Conservation (phyloP, 1,140 invertebrate genomes). For the Condylostylus longicornis region DNA sequence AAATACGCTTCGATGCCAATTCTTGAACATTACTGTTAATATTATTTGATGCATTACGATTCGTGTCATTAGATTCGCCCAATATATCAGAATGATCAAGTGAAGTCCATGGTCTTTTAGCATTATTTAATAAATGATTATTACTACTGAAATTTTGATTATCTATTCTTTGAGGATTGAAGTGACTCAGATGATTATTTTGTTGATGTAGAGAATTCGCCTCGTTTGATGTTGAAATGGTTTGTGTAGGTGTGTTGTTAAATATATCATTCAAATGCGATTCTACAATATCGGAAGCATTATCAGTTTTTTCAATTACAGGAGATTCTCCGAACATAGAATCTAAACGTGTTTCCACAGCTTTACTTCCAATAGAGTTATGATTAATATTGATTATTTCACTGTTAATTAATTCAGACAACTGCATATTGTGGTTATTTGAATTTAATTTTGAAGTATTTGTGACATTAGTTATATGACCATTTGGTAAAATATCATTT, state of each 20-base stretch:
- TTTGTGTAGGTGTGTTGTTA: conserved; percentile 21
- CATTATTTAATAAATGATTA: too few species aligned
- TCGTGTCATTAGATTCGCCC: too few species aligned
- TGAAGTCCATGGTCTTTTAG: too few species aligned
- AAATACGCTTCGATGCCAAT: too few species aligned
- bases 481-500: too few species aligned
- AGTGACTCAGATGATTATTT: not conserved
- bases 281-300: conserved; percentile 23
- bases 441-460: not conserved
- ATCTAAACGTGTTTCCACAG: conserved; percentile 27
- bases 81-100: too few species aligned
- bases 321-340: conserved; percentile 32
- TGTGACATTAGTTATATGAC: too few species aligned
- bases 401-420: conserved; percentile 19
- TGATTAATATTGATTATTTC: conserved; percentile 27
- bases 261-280: conserved; percentile 29
- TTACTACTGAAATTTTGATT: too few species aligned
- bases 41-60: too few species aligned
- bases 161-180: too few species aligned
- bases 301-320: conserved; percentile 21
- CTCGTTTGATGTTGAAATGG: not conserved
- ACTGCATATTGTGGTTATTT: conserved; percentile 19
- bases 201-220: not conserved
- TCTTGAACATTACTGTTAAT: too few species aligned
- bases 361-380: conserved; percentile 19